Evolutionary conservation across 2,888 invertebrate species (phyloP), one percentile per base, ranked within the genome.

Genomic region (Xestia c-nigrum): DNA sequence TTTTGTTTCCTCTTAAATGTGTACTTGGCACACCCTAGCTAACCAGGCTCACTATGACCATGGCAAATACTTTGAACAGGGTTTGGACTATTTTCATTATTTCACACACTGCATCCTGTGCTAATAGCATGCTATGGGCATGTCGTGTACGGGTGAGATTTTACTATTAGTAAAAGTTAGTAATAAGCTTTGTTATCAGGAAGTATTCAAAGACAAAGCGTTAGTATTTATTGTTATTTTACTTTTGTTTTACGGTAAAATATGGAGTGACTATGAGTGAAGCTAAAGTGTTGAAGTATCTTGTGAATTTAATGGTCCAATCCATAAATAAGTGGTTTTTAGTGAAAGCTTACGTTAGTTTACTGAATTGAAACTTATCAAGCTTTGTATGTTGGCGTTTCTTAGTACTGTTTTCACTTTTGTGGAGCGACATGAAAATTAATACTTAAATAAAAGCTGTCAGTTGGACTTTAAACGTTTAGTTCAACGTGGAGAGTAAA

Each of bases 71-170:
- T 31, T 31, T 31, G 1, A 31, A 31, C 31, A 31, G 31, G 40
- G 40, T 46, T 7, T 19, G 19, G 19, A 19, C 16, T 16, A 16
- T 47, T 7, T 0, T 31, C 52, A 21, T 61, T 81, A 85, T n/a
- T 69, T 68, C 64, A 85, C 82, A 82, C 40, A 81, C 76, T 72
- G 68, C 47, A 68, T 24, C 9, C 14, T 14, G 83, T 83, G 86
- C 72, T 63, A 19, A 24, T 61, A 74, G 78, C 86, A 83, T 83
- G 83, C 84, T 74, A 78, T 74, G 83, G 43, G 52, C 63, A 82
- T 72, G 66, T 68, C 10, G 69, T 68, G 68, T 73, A 24, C 6
- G 3, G 14, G 76, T 83, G 70, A 70, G 4, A 69, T 21, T 9
- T 21, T 64, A 73, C 63, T 59, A 40, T 82, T 50, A 77, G 55